These are phyloP conservation scores for Oreochromis tanganicae DNA, from an alignment of 2,113 vertebrate species.

Conservation along the genomic window DNA sequence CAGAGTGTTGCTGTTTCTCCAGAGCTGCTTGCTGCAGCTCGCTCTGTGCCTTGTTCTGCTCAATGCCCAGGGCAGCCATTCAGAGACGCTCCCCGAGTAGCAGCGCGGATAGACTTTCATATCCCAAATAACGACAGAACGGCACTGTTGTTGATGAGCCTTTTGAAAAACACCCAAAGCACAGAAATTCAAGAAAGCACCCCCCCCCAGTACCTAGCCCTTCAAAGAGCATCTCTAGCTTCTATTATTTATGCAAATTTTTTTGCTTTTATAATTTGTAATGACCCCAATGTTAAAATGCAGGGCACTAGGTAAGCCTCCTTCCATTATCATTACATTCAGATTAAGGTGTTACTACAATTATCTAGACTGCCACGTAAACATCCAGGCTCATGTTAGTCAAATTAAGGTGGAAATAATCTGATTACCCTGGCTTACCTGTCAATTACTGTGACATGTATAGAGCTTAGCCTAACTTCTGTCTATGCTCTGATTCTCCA, in stretches of 20 bases:
- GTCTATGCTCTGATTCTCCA: background rate
- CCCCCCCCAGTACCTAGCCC: background rate
- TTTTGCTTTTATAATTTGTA: background rate
- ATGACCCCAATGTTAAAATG: background rate
- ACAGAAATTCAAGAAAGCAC: constrained; percentile 2
- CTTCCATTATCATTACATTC: constrained; percentile 9
- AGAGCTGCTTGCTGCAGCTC: constrained; percentile 58
- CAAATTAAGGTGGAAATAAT: constrained; percentile 29
- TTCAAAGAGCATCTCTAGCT: background rate
- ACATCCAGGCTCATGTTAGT: constrained; percentile 21
- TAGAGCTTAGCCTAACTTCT: background rate
- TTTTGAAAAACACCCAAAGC: background rate
- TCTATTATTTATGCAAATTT: background rate
- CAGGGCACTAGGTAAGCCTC: constrained; percentile 21
- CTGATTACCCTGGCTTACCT: constrained; percentile 27
- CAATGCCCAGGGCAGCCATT: constrained; percentile 65
- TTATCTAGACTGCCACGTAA: constrained; percentile 22
- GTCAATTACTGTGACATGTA: background rate
- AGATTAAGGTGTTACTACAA: constrained; percentile 25
- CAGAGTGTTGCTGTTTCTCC: constrained; percentile 61
- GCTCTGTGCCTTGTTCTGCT: constrained; percentile 54
- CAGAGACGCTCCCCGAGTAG: constrained; percentile 48
- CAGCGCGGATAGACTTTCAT: constrained; percentile 31
- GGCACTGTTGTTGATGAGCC: constrained; percentile 32
- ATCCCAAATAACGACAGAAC: constrained; percentile 52